Evolutionary conservation across 1,140 invertebrate genomes (phyloP), one percentile per base, ranked within the genome.

Genomic region (Micrasema longulum): DNA sequence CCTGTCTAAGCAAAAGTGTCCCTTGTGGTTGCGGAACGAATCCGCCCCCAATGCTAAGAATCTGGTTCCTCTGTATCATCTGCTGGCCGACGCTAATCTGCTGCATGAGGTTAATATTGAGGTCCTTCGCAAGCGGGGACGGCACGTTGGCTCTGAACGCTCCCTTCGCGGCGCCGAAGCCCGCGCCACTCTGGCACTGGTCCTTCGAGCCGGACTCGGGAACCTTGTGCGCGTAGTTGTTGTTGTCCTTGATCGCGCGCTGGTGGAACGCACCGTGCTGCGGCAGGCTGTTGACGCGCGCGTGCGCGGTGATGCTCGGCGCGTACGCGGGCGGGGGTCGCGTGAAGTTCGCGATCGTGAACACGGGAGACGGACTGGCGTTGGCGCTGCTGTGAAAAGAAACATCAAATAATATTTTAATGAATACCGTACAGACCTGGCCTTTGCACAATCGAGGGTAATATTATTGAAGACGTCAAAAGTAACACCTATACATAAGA

Each of bases 1-100:
- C 73, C 55, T 71, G 73, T 71, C 73, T 74, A 38, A 68, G 45
- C 5, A 70, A 31, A 0, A 57, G 31, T 3, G 53, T 6, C 1
- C 53, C 53, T 14, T 53, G 57, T 1, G 66, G 11, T 6, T 68
- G 67, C 31, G 73, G 73, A 11, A 71, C 47, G 2, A 74, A 53
- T 43, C 73, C 38, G 38, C 9, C 14, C 53, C 67, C 16, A 52
- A 48, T n/a, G 11, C 45, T 48, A 3, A 63, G 36, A 7, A 31
- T 11, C 9, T 26, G 23, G n/a, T 16, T 47, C 0, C 62, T 20
- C 14, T 65, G 62, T 2, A 48, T 9, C n/a, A 45, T 12, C 43
- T 65, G 62, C 43, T 47, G 62, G 9, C 53, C 53, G 11, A 57
- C 7, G 20, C n/a, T 0, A 3, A 22, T 31, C n/a, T 55, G 53